Percentiles rank a stretch among this genome's conserved stretches.
phyloP scores from a whole-genome alignment of 2,797 vertebrate species.

The Eleutherodactylus coqui region DNA sequence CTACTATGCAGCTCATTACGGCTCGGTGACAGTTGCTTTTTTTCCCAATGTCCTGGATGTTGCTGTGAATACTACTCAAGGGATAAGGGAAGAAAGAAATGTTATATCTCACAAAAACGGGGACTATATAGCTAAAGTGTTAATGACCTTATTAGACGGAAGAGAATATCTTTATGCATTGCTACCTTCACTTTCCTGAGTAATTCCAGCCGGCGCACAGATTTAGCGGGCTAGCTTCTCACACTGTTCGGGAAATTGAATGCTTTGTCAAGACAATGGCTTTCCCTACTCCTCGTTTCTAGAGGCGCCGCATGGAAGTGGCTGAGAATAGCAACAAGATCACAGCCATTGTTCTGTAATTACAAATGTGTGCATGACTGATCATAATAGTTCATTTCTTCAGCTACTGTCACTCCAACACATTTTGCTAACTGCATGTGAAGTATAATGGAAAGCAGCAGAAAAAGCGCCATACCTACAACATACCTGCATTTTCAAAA shows the following conservation, averaged over 20 bases:
- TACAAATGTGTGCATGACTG: background rate
- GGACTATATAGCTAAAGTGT: conserved; percentile 9
- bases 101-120: background rate
- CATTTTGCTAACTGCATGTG: background rate
- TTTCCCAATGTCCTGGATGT: background rate
- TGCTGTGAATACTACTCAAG: background rate
- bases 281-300: background rate
- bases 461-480: too few relatives aligned
- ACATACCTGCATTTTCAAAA: too few relatives aligned
- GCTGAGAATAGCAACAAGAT: background rate
- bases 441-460: too few relatives aligned
- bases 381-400: background rate
- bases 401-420: background rate
- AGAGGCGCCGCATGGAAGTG: background rate
- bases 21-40: background rate
- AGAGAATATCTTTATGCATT: background rate
- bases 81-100: background rate
- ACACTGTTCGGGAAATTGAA: conserved; percentile 17
- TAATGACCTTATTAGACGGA: conserved; percentile 3
- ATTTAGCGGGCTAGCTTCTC: background rate
- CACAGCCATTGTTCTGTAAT: background rate
- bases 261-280: background rate
- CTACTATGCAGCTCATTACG: background rate
- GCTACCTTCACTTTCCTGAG: conserved; percentile 10
- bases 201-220: background rate